Conservation (phyloP, 2,888 invertebrate genomes). For the Trissolcus japonicus region DNA sequence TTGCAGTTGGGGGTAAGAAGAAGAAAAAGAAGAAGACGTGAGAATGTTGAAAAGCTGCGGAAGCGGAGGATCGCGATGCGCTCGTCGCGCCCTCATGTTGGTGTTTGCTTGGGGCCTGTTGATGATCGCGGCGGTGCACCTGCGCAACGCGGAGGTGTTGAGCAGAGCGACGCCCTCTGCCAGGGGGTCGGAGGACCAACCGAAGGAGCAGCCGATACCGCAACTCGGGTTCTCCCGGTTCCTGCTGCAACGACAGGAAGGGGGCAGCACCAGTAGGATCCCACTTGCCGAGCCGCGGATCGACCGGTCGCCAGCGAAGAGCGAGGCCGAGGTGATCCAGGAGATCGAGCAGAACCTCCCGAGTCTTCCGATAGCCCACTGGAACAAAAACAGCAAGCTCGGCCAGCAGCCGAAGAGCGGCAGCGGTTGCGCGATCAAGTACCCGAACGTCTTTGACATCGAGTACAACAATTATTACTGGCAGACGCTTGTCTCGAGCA, state of each 20-base stretch:
- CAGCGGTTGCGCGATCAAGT: slow-evolving; percentile 76
- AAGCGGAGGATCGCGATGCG: slow-evolving; percentile 74
- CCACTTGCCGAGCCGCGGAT: slow-evolving; percentile 79
- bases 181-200: slow-evolving; percentile 47
- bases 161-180: slow-evolving; percentile 58
- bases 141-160: slow-evolving; percentile 70
- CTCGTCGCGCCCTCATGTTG: slow-evolving; percentile 76
- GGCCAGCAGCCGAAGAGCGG: slow-evolving; percentile 22
- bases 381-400: slow-evolving; percentile 84
- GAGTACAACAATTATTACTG: slow-evolving; percentile 96
- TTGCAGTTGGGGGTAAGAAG: slow-evolving; percentile 15
- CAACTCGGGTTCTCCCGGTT: slow-evolving; percentile 76
- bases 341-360: slow-evolving; percentile 89
- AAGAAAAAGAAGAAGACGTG: slow-evolving; percentile 16
- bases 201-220: slow-evolving; percentile 49
- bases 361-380: slow-evolving; percentile 89
- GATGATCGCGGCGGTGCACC: slow-evolving; percentile 75
- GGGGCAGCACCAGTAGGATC: slow-evolving; percentile 73
- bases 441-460: slow-evolving; percentile 92
- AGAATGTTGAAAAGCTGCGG: slow-evolving; percentile 66
- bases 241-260: slow-evolving; percentile 77
- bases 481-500: slow-evolving; percentile 89
- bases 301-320: slow-evolving; percentile 80
- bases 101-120: slow-evolving; percentile 77
- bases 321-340: slow-evolving; percentile 86